Evolutionary conservation across 2,113 vertebrate genomes (phyloP).

Genomic region (Peromyscus leucopus): DNA sequence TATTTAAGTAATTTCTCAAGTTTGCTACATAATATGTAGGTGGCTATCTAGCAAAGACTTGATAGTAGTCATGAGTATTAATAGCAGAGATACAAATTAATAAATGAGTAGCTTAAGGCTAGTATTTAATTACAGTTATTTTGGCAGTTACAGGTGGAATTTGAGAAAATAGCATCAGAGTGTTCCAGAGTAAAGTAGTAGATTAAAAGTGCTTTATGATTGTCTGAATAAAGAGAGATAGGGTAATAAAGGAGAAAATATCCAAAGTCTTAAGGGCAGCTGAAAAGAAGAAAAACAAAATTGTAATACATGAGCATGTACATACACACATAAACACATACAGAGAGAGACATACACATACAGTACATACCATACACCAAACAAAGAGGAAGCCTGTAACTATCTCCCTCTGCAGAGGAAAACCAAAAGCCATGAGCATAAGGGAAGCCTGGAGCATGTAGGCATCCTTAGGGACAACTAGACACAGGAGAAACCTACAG

Average conservation of each 20-base stretch:
- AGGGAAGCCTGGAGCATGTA: background rate
- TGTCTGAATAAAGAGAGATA: background rate
- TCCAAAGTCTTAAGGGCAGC: background rate
- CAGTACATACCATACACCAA: background rate
- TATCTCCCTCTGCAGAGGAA: background rate
- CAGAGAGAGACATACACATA: background rate
- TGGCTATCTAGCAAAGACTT: background rate
- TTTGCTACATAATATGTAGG: background rate
- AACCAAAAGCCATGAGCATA: background rate
- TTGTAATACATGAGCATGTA: background rate
- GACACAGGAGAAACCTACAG: background rate
- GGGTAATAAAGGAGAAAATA: background rate
- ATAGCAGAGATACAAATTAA: background rate
- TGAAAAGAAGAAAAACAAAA: background rate
- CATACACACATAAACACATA: background rate
- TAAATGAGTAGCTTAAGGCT: background rate
- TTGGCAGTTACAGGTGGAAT: background rate
- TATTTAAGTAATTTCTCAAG: background rate
- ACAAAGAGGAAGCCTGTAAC: background rate
- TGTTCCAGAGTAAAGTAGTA: background rate
- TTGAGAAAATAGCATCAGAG: background rate
- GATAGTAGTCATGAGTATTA: background rate
- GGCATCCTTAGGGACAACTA: background rate
- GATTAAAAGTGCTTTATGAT: background rate
- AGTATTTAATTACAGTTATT: background rate